Base-by-base conservation (phyloP, 2,113 vertebrate genomes). In the Pontoporia blainvillei region DNA sequence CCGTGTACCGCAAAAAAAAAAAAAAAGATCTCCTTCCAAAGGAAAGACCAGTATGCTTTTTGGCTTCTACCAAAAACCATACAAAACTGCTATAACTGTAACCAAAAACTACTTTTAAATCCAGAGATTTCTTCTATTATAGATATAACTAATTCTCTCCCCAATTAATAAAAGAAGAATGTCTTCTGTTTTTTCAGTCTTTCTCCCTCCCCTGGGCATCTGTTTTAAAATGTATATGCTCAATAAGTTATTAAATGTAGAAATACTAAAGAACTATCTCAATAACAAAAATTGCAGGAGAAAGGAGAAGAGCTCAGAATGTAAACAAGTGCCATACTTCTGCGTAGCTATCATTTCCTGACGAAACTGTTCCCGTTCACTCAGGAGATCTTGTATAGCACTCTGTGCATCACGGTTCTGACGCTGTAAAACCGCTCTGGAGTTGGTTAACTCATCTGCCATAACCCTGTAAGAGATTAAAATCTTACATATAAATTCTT, bases 371-470 rank as follows among this genome's bases (percentile, higher is more conserved):
- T 99, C 99, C 0, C 99, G 99, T 97, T 99, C 99, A 29, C 98
- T 98, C 97, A 99, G 98, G 91, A 99, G 98, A 97, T 99, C 99
- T 92, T 99, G 99, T 84, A 99, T 99, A 4, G 99, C 99, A 59
- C 99, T 99, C 94, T 99, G 99, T 14, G 99, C 99, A 64, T 99
- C 99, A 86, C 99, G 98, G 75, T 98, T 99, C 79, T 99, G 99
- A 44, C 99, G 99, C 97, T 99, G 99, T 29, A 99, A 98, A 97
- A 98, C 97, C 67, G 99, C 98, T 98, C 99, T 99, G 96, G 99
- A 98, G 46, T 99, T 99, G 34, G 99, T 99, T 94, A 99, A 96
- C 94, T 99, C 99, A 90, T 99, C 99, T n/a, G 99, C 99, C 99
- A 99, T 99, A 21, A 99, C 99, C 96, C 99, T 99, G 98, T 23